Evolutionary conservation across 2,797 vertebrate species (phyloP).

Genomic region (Neosalanx taihuensis): DNA sequence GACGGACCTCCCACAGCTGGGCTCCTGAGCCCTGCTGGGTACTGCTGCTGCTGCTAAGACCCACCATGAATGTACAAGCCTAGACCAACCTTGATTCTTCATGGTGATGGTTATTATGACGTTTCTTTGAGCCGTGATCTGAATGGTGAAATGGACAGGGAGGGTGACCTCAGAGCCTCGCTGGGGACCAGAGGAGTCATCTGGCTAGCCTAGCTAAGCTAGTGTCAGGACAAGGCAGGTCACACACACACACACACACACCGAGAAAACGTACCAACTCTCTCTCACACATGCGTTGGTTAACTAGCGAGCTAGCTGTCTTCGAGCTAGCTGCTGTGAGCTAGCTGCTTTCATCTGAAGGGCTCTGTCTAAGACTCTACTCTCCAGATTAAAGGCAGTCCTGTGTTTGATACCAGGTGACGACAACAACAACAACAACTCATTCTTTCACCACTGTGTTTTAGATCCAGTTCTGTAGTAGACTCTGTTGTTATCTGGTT

Average conservation of each 20-base stretch:
- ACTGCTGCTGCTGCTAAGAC: conserved; percentile 77
- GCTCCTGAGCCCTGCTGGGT: conserved; percentile 55
- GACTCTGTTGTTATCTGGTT: conserved; percentile 62
- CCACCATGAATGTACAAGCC: conserved; percentile 86
- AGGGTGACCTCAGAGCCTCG: conserved; percentile 45
- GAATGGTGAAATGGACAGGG: conserved; percentile 38
- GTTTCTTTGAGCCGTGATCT: conserved; percentile 44
- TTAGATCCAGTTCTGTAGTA: conserved; percentile 38
- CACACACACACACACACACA: conserved; percentile 33
- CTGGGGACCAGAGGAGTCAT: conserved; percentile 37
- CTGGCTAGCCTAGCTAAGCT: conserved; percentile 62
- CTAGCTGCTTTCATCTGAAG: conserved; percentile 72
- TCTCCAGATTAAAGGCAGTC: conserved; percentile 72
- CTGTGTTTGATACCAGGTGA: conserved; percentile 66
- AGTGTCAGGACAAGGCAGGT: conserved; percentile 64
- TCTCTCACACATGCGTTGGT: conserved; percentile 48
- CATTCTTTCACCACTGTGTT: conserved; percentile 39
- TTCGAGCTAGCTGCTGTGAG: too few species aligned
- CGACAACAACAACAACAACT: conserved; percentile 29
- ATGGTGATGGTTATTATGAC: conserved; percentile 27
- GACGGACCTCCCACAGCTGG: conserved; percentile 20
- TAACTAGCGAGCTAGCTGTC: too few species aligned
- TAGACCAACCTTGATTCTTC: conserved; percentile 60
- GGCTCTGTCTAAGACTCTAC: conserved; percentile 80
- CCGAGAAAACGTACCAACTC: conserved; percentile 46